A percentile compares a stretch with the other conserved stretches of the same genome.
Evolutionary conservation across 2,113 vertebrate genomes (phyloP).

Genomic region (Axis porcinus): DNA sequence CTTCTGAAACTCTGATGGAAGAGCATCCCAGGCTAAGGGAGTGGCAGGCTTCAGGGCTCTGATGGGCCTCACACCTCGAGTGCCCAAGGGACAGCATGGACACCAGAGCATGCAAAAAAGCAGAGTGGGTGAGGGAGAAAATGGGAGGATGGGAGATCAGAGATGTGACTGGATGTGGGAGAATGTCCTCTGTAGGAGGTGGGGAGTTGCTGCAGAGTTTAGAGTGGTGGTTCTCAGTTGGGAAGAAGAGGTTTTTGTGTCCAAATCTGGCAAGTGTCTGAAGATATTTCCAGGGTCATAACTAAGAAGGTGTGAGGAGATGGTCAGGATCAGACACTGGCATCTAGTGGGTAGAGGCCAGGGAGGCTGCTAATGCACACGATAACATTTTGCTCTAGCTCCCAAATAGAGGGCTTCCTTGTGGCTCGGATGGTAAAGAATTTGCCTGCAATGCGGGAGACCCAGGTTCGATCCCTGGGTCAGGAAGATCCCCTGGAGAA

Average conservation of each 20-base stretch:
- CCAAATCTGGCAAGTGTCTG: not conserved
- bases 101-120: not conserved
- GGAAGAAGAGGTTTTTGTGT: not conserved
- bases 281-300: not conserved
- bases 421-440: not conserved
- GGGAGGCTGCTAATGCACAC: not conserved
- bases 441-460: not conserved
- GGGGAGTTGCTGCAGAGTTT: not conserved
- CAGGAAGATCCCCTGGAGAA: not conserved
- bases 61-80: fast-evolving
- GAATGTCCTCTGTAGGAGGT: not conserved
- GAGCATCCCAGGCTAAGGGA: not conserved
- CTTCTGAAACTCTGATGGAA: not conserved
- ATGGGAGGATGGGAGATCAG: not conserved
- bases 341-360: not conserved
- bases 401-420: not conserved
- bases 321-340: not conserved
- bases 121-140: not conserved
- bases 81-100: not conserved
- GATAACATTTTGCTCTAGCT: not conserved
- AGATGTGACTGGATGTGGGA: not conserved
- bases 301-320: not conserved
- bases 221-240: not conserved
- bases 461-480: not conserved
- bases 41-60: not conserved